Base-by-base conservation (phyloP, 2,113 vertebrate species). In the Cottus gobio region DNA sequence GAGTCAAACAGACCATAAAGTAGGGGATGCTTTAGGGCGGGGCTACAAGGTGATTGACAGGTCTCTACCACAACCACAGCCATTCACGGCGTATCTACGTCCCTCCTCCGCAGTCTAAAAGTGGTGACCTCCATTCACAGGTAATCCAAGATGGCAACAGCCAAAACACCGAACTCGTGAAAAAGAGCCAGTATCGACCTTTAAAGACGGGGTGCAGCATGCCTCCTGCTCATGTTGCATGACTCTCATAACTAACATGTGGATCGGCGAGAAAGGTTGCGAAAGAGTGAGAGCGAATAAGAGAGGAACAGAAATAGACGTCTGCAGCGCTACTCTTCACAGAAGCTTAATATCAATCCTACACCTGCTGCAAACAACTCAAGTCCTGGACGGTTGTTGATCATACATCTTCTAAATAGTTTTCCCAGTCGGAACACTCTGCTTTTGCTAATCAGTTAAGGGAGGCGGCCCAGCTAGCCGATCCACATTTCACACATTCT, bases 401-500 rank as follows among this genome's bases (percentile, higher is more conserved):
- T 69, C 34, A 16, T 71, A 37, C 20, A 34, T 9, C 52, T n/a
- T 73, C 26, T 64, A 56, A 70, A 39, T 36, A 26, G 37, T 42
- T 34, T 36, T 24, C 3, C 11, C 46, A 26, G 28, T 48, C 7
- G 46, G 24, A 68, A 64, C 31, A 64, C 31, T 18, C 9, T 11
- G n/a, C 22, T 70, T 76, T n/a, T 4, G 11, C 22, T 50, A 18
- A 70, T 73, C 48, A 44, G 58, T 22, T 71, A 30, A 54, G 22
- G 26, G 48, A 60, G 39, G 34, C 1, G 6, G 34, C 36, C 9
- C 1, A 1, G 77, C 82, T 18, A 28, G 75, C 60, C 60, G 57
- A 79, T 83, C 87, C 75, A 87, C 91, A 92, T 92, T 89, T 84
- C 58, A 74, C 65, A 84, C 86, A 91, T 93, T 91, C 82, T 66